phyloP scores from a whole-genome alignment of 2,797 vertebrate species.

The Aphelocoma californica region DNA sequence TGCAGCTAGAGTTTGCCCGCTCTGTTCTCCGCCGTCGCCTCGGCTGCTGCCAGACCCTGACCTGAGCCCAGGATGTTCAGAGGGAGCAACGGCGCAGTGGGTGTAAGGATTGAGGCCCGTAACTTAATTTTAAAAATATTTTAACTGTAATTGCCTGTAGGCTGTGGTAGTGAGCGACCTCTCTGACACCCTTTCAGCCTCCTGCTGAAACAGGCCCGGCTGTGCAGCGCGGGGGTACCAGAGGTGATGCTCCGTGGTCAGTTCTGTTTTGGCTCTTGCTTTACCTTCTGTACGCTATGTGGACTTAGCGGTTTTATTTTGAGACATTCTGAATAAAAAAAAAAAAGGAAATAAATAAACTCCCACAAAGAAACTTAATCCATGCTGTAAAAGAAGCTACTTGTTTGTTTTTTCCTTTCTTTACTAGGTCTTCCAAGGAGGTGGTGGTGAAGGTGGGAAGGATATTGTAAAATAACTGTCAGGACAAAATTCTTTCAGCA shows the following conservation, averaged over 20 bases:
- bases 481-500: not conserved
- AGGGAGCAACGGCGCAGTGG: not conserved
- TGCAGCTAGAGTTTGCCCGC: not conserved
- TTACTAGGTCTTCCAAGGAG: not conserved
- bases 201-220: accelerated
- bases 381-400: not conserved
- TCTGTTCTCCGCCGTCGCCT: accelerated
- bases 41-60: not conserved
- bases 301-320: not conserved
- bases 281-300: accelerated
- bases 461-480: not conserved
- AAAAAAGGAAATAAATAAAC: no score
- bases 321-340: not conserved
- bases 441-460: not conserved
- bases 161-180: not conserved
- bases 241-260: not conserved
- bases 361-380: not conserved
- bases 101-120: not conserved
- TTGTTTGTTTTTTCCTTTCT: not conserved
- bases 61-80: not conserved
- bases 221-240: accelerated
- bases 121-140: not conserved
- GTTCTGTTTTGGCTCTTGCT: not conserved
- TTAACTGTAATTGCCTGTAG: not conserved
- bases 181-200: not conserved